Percentiles rank a stretch among this genome's conserved stretches.
Evolutionary conservation across 2,113 vertebrate species (phyloP).

Genomic region (Dipodomys spectabilis): DNA sequence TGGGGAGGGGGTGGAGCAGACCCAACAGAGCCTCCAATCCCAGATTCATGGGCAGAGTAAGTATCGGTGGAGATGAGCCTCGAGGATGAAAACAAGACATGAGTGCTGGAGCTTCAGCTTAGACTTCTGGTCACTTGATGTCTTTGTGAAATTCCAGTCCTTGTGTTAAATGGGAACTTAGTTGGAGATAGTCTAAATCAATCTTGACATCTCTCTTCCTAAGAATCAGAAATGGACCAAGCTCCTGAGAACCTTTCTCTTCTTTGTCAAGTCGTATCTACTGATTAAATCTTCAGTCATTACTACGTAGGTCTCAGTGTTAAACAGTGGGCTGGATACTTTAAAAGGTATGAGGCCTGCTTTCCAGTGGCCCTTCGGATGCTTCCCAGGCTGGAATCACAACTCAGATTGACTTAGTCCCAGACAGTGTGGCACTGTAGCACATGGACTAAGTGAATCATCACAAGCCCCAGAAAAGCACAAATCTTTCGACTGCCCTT

Average conservation of each 20-base stretch:
- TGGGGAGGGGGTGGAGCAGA: not conserved
- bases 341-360: not conserved
- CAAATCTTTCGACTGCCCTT: too few species aligned
- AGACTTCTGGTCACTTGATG: not conserved
- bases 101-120: not conserved
- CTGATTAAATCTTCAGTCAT: not conserved
- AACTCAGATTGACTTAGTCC: not conserved
- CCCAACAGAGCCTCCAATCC: rapidly evolving
- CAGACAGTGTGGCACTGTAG: not conserved
- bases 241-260: not conserved
- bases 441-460: too few species aligned
- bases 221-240: not conserved
- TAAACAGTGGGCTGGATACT: not conserved
- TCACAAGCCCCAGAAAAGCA: not conserved
- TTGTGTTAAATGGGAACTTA: not conserved
- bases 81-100: not conserved
- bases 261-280: not conserved
- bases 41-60: constrained; percentile 10
- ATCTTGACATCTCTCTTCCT: not conserved
- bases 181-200: not conserved
- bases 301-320: not conserved
- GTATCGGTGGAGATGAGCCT: not conserved
- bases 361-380: not conserved
- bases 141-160: not conserved
- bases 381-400: not conserved